Percentiles rank a stretch among this genome's conserved stretches.
Evolutionary conservation across 2,888 invertebrate species (phyloP).

Genomic region (Tillus elongatus): DNA sequence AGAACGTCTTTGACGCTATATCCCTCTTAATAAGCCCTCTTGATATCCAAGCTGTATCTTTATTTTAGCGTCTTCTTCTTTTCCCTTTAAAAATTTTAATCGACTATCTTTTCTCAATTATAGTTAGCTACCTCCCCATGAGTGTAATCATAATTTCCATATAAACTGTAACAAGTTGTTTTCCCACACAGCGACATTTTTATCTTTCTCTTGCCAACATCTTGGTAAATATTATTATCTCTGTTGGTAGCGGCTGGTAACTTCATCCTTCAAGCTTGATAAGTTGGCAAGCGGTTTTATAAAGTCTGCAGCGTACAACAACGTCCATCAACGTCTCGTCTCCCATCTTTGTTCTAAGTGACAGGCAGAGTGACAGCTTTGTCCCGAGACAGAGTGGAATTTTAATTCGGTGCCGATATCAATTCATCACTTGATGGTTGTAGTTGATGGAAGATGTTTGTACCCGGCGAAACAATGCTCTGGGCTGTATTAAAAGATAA

Average conservation of each 20-base stretch:
- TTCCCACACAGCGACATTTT: background rate
- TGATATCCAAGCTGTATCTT: too few relatives aligned
- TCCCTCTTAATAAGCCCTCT: too few relatives aligned
- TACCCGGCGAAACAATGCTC: conserved; percentile 4
- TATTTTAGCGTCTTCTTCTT: too few relatives aligned
- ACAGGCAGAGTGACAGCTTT: conserved; percentile 37
- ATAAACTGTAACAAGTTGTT: too few relatives aligned
- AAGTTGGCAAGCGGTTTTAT: conserved; percentile 27
- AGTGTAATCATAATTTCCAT: too few relatives aligned
- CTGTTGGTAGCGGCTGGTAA: background rate
- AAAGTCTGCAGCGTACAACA: conserved; percentile 24
- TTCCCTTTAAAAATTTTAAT: too few relatives aligned
- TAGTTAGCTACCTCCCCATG: too few relatives aligned
- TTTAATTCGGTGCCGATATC: conserved; percentile 35
- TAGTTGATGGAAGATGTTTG: background rate
- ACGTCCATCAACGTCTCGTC: conserved; percentile 33
- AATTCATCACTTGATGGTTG: conserved; percentile 1
- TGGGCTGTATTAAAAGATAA: too few relatives aligned
- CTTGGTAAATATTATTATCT: background rate
- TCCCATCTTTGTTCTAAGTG: conserved; percentile 39
- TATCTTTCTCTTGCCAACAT: background rate
- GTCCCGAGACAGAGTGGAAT: conserved; percentile 38
- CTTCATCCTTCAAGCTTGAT: conserved; percentile 13
- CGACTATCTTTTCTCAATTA: too few relatives aligned
- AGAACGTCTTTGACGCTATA: too few relatives aligned